A percentile compares a stretch with the other conserved stretches of the same genome.
phyloP scores from a whole-genome alignment of 2,113 vertebrate genomes.

The Nycticorax nycticorax region DNA sequence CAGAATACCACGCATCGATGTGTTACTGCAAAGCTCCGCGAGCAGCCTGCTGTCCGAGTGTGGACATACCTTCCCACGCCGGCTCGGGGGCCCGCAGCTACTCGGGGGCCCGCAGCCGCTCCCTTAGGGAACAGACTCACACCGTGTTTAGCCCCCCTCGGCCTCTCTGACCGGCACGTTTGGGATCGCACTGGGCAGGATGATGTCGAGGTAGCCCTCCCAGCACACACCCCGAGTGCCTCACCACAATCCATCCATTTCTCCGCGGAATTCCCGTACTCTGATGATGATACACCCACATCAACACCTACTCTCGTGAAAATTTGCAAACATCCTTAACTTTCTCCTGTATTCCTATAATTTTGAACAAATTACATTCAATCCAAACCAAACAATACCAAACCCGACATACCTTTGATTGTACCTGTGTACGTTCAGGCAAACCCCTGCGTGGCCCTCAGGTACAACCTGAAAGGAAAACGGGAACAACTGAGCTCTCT shows the following conservation, averaged over 20 bases:
- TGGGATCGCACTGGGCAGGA: neutral
- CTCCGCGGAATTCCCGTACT: neutral
- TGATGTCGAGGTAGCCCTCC: neutral
- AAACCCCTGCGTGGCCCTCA: neutral
- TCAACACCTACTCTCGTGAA: neutral
- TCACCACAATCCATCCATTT: neutral
- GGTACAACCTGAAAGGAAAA: neutral
- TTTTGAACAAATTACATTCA: neutral
- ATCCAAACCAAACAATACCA: neutral
- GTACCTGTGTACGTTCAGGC: no score
- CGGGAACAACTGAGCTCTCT: neutral
- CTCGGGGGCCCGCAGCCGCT: neutral
- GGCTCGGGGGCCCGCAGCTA: neutral
- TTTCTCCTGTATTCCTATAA: neutral
- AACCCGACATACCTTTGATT: neutral
- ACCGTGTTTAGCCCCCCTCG: accelerated
- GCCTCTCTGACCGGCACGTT: neutral
- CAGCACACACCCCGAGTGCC: accelerated
- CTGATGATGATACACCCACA: neutral
- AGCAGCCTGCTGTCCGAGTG: neutral
- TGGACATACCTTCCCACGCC: neutral
- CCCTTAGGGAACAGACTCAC: neutral
- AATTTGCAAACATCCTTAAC: neutral
- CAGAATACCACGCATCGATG: neutral
- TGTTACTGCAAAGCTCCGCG: neutral